phyloP scores from a whole-genome alignment of 2,888 invertebrate genomes.

The Stegana nigrithorax region DNA sequence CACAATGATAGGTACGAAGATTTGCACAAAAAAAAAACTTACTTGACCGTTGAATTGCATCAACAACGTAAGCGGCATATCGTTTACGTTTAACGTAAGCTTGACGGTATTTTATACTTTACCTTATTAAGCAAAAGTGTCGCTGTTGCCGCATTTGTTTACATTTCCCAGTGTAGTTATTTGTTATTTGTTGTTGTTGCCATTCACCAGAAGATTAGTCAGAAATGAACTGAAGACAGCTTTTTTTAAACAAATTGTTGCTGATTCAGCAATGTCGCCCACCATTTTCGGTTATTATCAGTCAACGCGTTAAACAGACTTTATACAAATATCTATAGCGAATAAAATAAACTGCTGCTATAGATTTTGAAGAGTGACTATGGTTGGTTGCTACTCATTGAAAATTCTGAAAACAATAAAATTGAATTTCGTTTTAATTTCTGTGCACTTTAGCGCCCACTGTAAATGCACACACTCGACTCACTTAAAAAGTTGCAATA shows the following conservation, averaged over 20 bases:
- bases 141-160: background rate
- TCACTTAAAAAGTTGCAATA: constrained; percentile 8
- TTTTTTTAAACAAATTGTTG: background rate
- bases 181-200: no score
- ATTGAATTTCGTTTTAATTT: constrained; percentile 34
- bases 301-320: no score
- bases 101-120: background rate
- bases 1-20: no score
- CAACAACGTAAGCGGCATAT: no score
- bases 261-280: background rate
- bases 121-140: background rate
- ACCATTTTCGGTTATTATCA: no score
- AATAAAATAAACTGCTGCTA: no score
- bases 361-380: no score
- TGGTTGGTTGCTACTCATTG: constrained; percentile 4
- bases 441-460: constrained; percentile 29
- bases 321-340: no score
- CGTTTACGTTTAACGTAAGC: background rate
- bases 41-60: no score
- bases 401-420: constrained; percentile 13
- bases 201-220: no score
- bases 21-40: no score
- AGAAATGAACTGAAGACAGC: background rate
- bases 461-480: background rate
- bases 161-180: background rate